Evolutionary conservation across 1,140 invertebrate species (phyloP).

Genomic region (Drosophila kikkawai): DNA sequence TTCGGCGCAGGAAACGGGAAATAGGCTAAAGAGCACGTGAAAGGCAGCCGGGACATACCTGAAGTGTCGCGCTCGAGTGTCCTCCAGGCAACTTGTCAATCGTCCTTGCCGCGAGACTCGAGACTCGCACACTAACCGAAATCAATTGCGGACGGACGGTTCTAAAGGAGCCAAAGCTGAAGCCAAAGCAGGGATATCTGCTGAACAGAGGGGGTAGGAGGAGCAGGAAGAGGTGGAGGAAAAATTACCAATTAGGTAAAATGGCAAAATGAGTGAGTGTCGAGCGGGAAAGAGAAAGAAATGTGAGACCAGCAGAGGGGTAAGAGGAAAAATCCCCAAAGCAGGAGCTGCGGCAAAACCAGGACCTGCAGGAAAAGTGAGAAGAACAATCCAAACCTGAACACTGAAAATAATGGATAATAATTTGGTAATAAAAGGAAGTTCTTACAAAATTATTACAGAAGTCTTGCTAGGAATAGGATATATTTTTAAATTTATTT

Average conservation of each 20-base stretch:
- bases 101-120: slow-evolving; percentile 63
- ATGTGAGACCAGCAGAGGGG: slow-evolving; percentile 11
- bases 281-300: slow-evolving; percentile 15
- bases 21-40: slow-evolving; percentile 78
- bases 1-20: slow-evolving; percentile 52
- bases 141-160: slow-evolving; percentile 70
- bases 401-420: slow-evolving; percentile 2
- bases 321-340: neutral
- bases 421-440: neutral
- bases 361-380: slow-evolving; percentile 8
- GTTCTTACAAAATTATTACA: neutral
- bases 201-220: neutral
- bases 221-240: slow-evolving; percentile 42
- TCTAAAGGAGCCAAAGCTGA: slow-evolving; percentile 6
- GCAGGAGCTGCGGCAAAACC: neutral
- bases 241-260: slow-evolving; percentile 81
- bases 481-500: no score
- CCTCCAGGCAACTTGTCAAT: slow-evolving; percentile 69
- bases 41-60: slow-evolving; percentile 64
- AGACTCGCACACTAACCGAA: slow-evolving; percentile 66
- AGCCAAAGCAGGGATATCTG: slow-evolving; percentile 20
- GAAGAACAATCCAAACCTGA: neutral
- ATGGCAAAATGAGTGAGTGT: slow-evolving; percentile 78
- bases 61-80: slow-evolving; percentile 63
- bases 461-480: no score